Evolutionary conservation across 2,888 invertebrate genomes (phyloP), one percentile per base, ranked within the genome.

Genomic region (Macroteleia sp.): DNA sequence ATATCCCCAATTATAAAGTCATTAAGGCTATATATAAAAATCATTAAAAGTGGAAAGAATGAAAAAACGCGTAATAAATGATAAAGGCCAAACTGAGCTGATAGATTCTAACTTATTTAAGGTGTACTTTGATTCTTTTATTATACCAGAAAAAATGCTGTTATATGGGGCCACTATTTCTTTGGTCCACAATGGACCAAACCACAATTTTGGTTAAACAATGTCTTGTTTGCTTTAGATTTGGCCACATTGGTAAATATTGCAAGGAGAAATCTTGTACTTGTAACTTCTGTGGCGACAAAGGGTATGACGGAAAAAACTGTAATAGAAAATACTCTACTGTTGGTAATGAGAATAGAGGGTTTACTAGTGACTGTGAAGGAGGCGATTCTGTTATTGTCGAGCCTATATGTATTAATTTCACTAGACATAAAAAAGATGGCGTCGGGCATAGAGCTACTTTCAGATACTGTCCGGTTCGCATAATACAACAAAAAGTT

Each of bases 41-140:
- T 41, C 56, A 3, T 41, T 25, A 17, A 57, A 41, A 28, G 25
- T 57, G 3, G 57, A 57, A 42, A 57, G 44, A 57, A 19, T 57
- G 42, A 56, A 39, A 56, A 6, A 5, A 6, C 25, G 6, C 6
- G 19, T 12, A 0, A 42, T 1, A n/a, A 20, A 42, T 0, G 57
- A 42, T 1, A 14, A 41, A 4, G 57, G 57, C 0, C 6, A 41
- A 16, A 16, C 1, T 12, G 19, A 12, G 5, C 8, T 30, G 4
- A 10, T 6, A 19, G 32, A 42, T 4, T 12, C 46, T 4, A 19
- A 62, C 16, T 4, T 50, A 10, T 62, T 39, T 12, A 62, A 39
- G 16, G 50, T 41, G 0, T 50, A 16, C 41, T 62, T 62, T 12
- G 17, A 2, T 8, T 16, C 62, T 1, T 19, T 9, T 39, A 3